Conservation (phyloP, 1,140 invertebrate species). For the Drosophila nasuta region DNA sequence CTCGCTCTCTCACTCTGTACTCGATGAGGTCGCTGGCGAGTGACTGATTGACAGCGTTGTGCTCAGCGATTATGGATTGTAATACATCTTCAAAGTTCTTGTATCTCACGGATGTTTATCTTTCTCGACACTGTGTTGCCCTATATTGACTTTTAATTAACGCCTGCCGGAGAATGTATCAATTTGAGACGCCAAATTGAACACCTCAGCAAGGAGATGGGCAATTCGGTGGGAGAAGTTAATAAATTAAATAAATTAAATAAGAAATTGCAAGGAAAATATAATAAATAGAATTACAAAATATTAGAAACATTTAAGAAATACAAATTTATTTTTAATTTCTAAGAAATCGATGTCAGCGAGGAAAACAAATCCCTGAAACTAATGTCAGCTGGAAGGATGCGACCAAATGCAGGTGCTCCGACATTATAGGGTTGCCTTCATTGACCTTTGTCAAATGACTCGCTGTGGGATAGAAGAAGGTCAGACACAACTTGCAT, state of each 20-base stretch:
- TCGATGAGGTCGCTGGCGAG: slow-evolving; percentile 29
- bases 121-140: slow-evolving; percentile 11
- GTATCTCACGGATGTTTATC: slow-evolving; percentile 57
- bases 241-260: not conserved
- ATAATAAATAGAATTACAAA: not conserved
- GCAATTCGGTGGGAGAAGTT: not conserved
- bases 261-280: not conserved
- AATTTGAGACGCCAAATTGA: slow-evolving; percentile 15
- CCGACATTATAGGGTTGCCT: not conserved
- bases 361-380: not conserved
- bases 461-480: slow-evolving; percentile 12
- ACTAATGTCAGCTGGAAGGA: not conserved
- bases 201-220: slow-evolving; percentile 15
- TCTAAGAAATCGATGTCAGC: not conserved
- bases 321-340: not conserved
- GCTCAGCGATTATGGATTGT: slow-evolving; percentile 74
- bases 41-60: slow-evolving; percentile 68
- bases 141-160: slow-evolving; percentile 74
- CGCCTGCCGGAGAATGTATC: slow-evolving; percentile 30
- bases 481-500: not conserved
- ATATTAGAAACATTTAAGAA: not conserved
- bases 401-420: slow-evolving; percentile 15
- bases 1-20: not conserved
- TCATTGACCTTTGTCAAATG: slow-evolving; percentile 9
- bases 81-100: slow-evolving; percentile 66